Percentiles rank a stretch among this genome's conserved stretches.
These are phyloP conservation scores for Lacanobia oleracea DNA, from an alignment of 2,888 invertebrate species.

Conservation along the genomic window DNA sequence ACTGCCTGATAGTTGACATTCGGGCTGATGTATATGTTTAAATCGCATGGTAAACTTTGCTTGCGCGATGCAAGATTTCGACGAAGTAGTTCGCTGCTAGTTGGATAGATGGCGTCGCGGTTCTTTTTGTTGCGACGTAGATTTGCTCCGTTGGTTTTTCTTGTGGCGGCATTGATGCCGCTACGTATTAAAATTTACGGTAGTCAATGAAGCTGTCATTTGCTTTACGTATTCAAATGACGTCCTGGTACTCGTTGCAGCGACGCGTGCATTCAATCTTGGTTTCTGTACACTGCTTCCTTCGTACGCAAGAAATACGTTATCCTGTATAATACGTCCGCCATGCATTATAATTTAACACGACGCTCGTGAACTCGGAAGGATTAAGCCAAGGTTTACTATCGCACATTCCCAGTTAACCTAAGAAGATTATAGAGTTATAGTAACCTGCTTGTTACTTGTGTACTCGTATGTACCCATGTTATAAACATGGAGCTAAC, in stretches of 20 bases:
- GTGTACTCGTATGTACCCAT: background rate
- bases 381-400: slow-evolving; percentile 43
- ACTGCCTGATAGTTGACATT: no score
- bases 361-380: slow-evolving; percentile 18
- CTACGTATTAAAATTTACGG: slow-evolving; percentile 69
- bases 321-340: background rate
- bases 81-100: no score
- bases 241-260: slow-evolving; percentile 37
- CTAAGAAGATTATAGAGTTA: slow-evolving; percentile 33
- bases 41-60: no score
- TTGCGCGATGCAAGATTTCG: no score
- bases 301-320: background rate
- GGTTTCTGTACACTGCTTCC: slow-evolving; percentile 19
- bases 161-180: no score
- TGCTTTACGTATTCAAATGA: slow-evolving; percentile 74
- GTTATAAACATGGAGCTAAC: background rate
- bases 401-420: slow-evolving; percentile 33
- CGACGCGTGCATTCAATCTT: slow-evolving; percentile 52
- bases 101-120: no score
- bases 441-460: slow-evolving; percentile 6
- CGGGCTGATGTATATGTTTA: no score
- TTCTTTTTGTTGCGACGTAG: no score
- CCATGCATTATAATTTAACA: slow-evolving; percentile 27
- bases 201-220: slow-evolving; percentile 68
- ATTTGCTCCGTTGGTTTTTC: no score